Percentiles rank a stretch among this genome's conserved stretches.
These are phyloP conservation scores for Adrianichthys oophorus DNA, from an alignment of 2,797 vertebrate genomes.

Conservation along the genomic window DNA sequence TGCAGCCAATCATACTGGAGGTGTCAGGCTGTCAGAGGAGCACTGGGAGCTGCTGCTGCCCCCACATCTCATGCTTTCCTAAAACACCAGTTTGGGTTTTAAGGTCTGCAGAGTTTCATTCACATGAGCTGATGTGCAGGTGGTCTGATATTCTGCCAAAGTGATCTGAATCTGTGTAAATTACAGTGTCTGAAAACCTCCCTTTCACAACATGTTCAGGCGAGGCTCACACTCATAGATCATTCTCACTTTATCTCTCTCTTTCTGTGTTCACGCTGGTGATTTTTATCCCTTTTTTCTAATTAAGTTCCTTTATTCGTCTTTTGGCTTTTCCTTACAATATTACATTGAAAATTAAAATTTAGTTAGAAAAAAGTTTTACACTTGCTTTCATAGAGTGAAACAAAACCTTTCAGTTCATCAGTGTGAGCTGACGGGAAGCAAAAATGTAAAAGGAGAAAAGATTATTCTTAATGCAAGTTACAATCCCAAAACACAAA, in stretches of 20 bases:
- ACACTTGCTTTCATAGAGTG: too few species aligned
- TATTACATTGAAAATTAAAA: neutral
- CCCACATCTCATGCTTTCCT: conserved; percentile 37
- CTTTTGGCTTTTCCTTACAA: neutral
- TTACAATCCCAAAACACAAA: too few species aligned
- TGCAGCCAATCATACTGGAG: conserved; percentile 19
- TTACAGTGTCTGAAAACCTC: conserved; percentile 64
- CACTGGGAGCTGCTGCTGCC: conserved; percentile 23
- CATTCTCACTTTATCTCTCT: conserved; percentile 15
- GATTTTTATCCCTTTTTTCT: neutral
- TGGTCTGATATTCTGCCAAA: conserved; percentile 63
- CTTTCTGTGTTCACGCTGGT: neutral
- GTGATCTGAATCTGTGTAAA: conserved; percentile 65
- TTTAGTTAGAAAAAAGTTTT: too few species aligned
- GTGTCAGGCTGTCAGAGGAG: conserved; percentile 35
- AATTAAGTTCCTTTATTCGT: neutral
- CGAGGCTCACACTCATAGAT: conserved; percentile 33
- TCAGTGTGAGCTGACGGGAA: too few species aligned
- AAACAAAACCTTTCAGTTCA: too few species aligned
- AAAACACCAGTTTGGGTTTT: conserved; percentile 28
- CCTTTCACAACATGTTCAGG: conserved; percentile 62
- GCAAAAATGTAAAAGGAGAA: too few species aligned
- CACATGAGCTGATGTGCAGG: conserved; percentile 56
- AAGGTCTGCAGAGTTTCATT: conserved; percentile 31
- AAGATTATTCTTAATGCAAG: too few species aligned